Conservation (phyloP, 2,113 vertebrate species). For the Phylloscopus trochiloides region DNA sequence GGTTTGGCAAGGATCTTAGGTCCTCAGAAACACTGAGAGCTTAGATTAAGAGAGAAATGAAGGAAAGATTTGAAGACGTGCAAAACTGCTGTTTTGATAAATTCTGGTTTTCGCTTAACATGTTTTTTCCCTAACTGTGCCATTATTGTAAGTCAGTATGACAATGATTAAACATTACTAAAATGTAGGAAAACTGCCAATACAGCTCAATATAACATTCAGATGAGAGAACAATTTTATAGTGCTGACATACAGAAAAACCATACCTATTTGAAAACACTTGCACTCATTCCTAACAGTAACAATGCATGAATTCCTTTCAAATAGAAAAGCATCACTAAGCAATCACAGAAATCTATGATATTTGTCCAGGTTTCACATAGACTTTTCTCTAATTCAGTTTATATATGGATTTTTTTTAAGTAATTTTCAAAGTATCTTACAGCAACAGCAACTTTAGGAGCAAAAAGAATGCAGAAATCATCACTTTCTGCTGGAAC, state of each 20-base stretch:
- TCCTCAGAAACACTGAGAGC: background rate
- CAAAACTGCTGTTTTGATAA: background rate
- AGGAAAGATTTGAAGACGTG: background rate
- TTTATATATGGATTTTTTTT: background rate
- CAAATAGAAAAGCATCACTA: background rate
- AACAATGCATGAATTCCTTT: background rate
- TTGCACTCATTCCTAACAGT: background rate
- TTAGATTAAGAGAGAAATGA: background rate
- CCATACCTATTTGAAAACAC: background rate
- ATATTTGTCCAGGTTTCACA: background rate
- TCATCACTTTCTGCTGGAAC: slow-evolving; percentile 86
- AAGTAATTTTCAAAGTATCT: background rate
- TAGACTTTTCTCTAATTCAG: background rate
- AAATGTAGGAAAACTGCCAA: background rate
- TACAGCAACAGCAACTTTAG: slow-evolving; percentile 83
- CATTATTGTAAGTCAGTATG: background rate
- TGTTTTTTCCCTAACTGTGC: background rate
- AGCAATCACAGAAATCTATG: background rate
- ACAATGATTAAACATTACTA: background rate
- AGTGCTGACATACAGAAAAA: background rate
- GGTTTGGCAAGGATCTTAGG: background rate
- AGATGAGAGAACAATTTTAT: background rate
- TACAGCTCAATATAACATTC: background rate
- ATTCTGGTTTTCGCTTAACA: background rate
- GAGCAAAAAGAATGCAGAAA: slow-evolving; percentile 96